Evolutionary conservation across 2,888 invertebrate genomes (phyloP), one percentile per base, ranked within the genome.

Genomic region (Cetonia aurata): DNA sequence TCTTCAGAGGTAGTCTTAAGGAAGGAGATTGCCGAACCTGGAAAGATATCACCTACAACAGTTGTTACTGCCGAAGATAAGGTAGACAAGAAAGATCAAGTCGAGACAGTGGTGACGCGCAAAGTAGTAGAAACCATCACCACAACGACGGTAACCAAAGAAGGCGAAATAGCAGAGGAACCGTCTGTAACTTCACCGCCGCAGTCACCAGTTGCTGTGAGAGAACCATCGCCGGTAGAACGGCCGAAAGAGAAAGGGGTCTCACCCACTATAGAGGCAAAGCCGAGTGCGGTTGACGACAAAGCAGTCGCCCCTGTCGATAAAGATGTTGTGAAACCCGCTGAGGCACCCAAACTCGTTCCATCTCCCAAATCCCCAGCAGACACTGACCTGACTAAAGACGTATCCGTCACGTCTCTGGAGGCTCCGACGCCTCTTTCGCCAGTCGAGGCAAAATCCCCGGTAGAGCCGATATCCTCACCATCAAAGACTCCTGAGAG

Each of bases 91-190:
- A 42, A 15, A 17, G 42, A 17, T 3, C 37, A 1, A 37, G 12
- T 8, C 6, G 42, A 57, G 19, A 57, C 42, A 6, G 10, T 42
- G 12, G 17, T 42, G 17, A 9, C 37, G 37, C 37, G 10, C 10
- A 37, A 6, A 37, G 60, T 60, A 60, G 17, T 31, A 13, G 31
- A 60, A 25, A 60, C 60, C 1, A n/a, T 60, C n/a, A 46, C 60
- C 0, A 46, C 60, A n/a, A 46, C 17, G 8, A 15, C 42, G 1
- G n/a, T 57, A 17, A 19, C 42, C 2, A 42, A 42, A 3, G 42
- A 10, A 12, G 42, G 57, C 41, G 42, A 60, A 31, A 3, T 46
- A 15, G 31, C 13, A 44, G 60, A 60, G 8, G 13, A 57, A 42
- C 42, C 17, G 17, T 6, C 42, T 15, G 12, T 17, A 37, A 41